Base-by-base conservation (phyloP, 2,888 invertebrate genomes). In the Xanthia icteritia region DNA sequence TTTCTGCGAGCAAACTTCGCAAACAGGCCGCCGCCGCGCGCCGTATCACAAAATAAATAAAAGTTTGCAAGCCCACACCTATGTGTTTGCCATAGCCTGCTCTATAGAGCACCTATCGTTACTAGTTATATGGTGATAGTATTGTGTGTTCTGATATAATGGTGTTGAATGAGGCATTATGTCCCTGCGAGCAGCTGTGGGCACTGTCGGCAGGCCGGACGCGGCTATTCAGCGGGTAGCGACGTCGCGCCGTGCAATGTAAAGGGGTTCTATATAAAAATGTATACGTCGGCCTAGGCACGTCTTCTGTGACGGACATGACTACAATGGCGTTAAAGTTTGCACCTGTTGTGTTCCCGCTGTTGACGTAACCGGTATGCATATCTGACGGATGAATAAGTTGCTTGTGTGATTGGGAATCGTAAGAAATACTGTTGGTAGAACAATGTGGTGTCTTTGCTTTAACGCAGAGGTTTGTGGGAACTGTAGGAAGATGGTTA, bases 131-230 rank as follows among this genome's bases (percentile, higher is more conserved):
- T 58, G 58, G 58, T 20, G 0, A 65, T 20, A 67, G 61, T 54
- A 73, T 71, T 73, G 71, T 83, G 61, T 67, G 56, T 65, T 48
- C 71, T 51, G 70, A 31, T 70, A 73, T 64, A 76, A 76, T 74
- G 61, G 70, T 70, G 66, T 68, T 86, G 87, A 87, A 87, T 79
- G 81, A 83, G 73, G 82, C 79, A 85, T 86, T 87, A 85, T 87
- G 77, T 78, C 70, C 56, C 70, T 17, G 72, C 66, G 39, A 66
- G 73, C 85, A 84, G 85, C 79, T 76, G 74, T 56, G n/a, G 69
- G 77, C 72, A 66, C 79, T 76, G 74, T 56, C 11, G 72, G 77
- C 73, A 66, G 76, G 76, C 86, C 86, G 86, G 87, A 86, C 79
- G 79, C 76, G 67, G 83, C 83, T 68, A 83, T 80, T 81, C 75